A percentile compares a stretch with the other conserved stretches of the same genome.
These are phyloP conservation scores for Octonoba sinensis DNA, from an alignment of 2,888 invertebrate genomes.

Conservation along the genomic window DNA sequence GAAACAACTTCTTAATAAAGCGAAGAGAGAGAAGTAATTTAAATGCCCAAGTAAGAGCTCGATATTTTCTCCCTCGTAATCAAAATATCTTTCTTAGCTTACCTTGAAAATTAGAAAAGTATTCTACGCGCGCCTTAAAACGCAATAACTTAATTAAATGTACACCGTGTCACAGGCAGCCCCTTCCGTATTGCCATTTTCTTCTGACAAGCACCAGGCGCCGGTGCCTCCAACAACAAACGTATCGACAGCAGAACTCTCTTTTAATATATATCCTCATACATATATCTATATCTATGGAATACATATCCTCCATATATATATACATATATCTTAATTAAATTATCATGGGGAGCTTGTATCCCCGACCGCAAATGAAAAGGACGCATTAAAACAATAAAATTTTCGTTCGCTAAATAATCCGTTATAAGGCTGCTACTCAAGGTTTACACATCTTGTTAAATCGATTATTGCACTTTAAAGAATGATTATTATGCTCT, in stretches of 20 bases:
- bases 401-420: conserved; percentile 48
- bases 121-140: conserved; percentile 51
- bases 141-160: conserved; percentile 64
- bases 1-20: conserved; percentile 62
- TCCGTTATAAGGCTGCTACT: conserved; percentile 45
- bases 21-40: conserved; percentile 54
- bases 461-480: conserved; percentile 63
- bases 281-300: conserved; percentile 33
- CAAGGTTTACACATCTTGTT: conserved; percentile 63
- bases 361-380: conserved; percentile 63
- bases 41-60: conserved; percentile 58
- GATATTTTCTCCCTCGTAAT: conserved; percentile 62
- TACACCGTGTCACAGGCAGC: conserved; percentile 54
- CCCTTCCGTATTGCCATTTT: conserved; percentile 55
- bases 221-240: conserved; percentile 49
- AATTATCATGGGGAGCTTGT: conserved; percentile 61
- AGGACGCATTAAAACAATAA: conserved; percentile 64
- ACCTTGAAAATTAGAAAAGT: conserved; percentile 64
- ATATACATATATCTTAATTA: conserved; percentile 61
- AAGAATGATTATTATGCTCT: conserved; percentile 64
- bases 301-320: conserved; percentile 50
- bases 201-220: conserved; percentile 45
- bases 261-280: conserved; percentile 56
- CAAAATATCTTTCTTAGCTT: conserved; percentile 64
- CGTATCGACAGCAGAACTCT: conserved; percentile 52